Base-by-base conservation (phyloP, 2,113 vertebrate genomes). In the Oryzias javanicus region DNA sequence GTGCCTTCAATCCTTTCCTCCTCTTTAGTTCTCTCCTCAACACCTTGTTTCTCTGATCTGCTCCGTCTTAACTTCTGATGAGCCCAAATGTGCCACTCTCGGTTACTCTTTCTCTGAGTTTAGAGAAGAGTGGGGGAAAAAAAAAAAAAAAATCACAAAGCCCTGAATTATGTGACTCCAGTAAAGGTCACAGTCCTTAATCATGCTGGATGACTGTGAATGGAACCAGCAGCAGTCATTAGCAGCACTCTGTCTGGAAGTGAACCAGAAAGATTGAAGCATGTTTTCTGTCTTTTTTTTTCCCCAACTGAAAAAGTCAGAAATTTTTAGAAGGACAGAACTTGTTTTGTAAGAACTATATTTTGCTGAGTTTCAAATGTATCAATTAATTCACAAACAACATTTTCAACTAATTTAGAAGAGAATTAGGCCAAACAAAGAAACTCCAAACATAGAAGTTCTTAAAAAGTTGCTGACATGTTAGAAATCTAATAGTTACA, bases 181-280 rank as follows among this genome's bases (percentile, higher is more conserved):
- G 63, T 78, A 81, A 86, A 88, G 87, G 88, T 89, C 84, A 82
- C 49, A 63, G 52, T 76, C 67, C 75, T 18, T 88, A 78, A 86
- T 88, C 75, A 82, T 78, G 61, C 42, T 6, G 42, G 67, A 79
- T 81, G 68, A 78, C 60, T 55, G 60, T 56, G 70, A 82, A 57
- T 41, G 55, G 69, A 74, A 76, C 69, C 73, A 76, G 75, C 62
- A 70, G 67, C 55, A 68, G 76, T 80, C 85, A 87, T 89, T 87
- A 89, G 75, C 75, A 44, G 64, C 77, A 46, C 62, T 68, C 74
- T 79, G 73, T 74, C 80, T 74, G 76, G 64, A 60, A 52, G 35
- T 4, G 2, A 60, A 79, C 49, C 49, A 22, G 59, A 51, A 59
- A 49, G 64, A 84, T 67, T 72, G 61, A 75, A 73, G 70, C 71